Conservation (phyloP, 2,888 invertebrate species). For the Drosophila neonasuta region DNA sequence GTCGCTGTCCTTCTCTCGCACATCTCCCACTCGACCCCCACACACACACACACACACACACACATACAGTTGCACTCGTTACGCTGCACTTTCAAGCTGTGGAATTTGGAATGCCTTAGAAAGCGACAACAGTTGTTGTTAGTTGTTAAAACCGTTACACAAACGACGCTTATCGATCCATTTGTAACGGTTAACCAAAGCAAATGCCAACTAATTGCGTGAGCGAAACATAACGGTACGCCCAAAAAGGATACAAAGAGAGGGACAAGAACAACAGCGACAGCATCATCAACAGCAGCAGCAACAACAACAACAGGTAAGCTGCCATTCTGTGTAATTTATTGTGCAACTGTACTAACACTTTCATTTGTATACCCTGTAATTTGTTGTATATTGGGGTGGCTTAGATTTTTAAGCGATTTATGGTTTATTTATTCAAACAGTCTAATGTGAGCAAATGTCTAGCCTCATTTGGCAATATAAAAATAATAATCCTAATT, state of each 20-base stretch:
- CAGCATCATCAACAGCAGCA: neutral
- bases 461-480: no score
- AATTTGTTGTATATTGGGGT: neutral
- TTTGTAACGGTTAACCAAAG: constrained; percentile 14
- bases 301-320: constrained; percentile 5
- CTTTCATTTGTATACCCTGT: neutral
- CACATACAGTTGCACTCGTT: neutral
- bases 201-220: constrained; percentile 6
- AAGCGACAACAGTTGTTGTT: constrained; percentile 27
- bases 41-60: neutral
- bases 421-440: no score
- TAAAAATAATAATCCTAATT: no score
- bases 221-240: neutral
- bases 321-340: neutral
- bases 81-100: constrained; percentile 35
- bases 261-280: constrained; percentile 1
- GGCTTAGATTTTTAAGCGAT: neutral
- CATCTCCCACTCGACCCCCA: neutral
- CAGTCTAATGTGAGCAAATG: no score
- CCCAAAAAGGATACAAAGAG: neutral
- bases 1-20: constrained; percentile 8
- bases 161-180: constrained; percentile 14
- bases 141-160: constrained; percentile 9
- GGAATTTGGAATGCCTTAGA: constrained; percentile 28
- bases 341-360: neutral